Conservation (phyloP, 2,888 invertebrate species). For the Cryptus armator region DNA sequence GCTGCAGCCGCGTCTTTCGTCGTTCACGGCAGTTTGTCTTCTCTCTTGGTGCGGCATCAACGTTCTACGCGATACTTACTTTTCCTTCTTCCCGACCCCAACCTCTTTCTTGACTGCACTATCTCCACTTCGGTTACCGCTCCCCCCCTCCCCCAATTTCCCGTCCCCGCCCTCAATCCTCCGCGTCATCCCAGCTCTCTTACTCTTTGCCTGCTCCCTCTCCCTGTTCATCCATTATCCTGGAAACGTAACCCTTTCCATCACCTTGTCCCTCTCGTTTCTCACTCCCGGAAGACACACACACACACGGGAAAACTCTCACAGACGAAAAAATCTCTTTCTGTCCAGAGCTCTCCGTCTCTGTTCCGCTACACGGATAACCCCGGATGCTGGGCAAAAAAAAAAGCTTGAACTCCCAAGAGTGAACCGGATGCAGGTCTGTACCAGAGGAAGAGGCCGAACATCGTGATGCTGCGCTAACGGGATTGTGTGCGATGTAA, state of each 20-base stretch:
- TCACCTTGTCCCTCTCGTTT: constrained; percentile 24
- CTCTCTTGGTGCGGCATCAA: neutral
- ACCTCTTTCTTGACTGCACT: constrained; percentile 13
- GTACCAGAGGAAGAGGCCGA: constrained; percentile 9
- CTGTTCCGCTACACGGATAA: constrained; percentile 1
- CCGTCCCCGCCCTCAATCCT: neutral
- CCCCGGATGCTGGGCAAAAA: neutral
- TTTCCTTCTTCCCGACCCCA: constrained; percentile 13
- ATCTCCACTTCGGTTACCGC: constrained; percentile 25
- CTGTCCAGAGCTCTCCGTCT: constrained; percentile 32
- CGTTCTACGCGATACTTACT: constrained; percentile 22
- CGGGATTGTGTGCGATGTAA: neutral
- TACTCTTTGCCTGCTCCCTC: constrained; percentile 16
- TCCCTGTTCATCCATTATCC: constrained; percentile 60
- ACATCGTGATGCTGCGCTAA: neutral
- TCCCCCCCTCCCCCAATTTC: neutral
- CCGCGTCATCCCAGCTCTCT: constrained; percentile 24
- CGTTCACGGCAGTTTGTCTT: constrained; percentile 36
- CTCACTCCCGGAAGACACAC: constrained; percentile 26
- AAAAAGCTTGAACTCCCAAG: constrained; percentile 25
- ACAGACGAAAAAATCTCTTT: constrained; percentile 35
- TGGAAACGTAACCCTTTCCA: constrained; percentile 31
- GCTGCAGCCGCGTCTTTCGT: constrained; percentile 57
- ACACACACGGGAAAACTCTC: neutral
- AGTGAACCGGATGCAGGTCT: constrained; percentile 38